Conservation (phyloP, 2,888 invertebrate genomes). For the Alsophila aescularia region DNA sequence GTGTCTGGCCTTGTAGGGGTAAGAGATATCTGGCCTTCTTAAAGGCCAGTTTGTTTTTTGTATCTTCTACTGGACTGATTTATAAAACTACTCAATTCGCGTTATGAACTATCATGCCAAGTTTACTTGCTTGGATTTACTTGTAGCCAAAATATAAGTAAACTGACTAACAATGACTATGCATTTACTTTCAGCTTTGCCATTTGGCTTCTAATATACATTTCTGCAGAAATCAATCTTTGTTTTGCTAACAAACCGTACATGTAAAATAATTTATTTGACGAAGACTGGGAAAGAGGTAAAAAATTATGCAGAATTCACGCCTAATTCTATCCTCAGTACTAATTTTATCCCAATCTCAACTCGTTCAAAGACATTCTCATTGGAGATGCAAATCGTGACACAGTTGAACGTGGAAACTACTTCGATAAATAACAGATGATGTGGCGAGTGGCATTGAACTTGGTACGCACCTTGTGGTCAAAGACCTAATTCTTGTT, state of each 20-base stretch:
- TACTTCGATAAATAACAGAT: conserved; percentile 14
- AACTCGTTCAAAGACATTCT: conserved; percentile 17
- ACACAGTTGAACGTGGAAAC: conserved; percentile 20
- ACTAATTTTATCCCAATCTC: no score
- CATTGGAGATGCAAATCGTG: conserved; percentile 23
- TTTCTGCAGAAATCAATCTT: neutral
- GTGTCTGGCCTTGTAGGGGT: neutral
- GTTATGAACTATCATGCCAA: no score
- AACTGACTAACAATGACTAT: no score
- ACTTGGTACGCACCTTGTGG: conserved; percentile 15
- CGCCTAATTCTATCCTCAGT: conserved; percentile 1
- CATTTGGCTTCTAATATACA: no score
- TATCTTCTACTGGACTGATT: neutral
- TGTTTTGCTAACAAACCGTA: neutral
- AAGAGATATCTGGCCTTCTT: neutral
- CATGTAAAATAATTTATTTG: neutral
- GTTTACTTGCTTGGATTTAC: no score
- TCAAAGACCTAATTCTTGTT: conserved; percentile 16
- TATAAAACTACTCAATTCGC: no score
- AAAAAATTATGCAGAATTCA: conserved; percentile 6
- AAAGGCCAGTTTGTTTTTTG: neutral
- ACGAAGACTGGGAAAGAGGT: neutral
- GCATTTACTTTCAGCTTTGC: no score
- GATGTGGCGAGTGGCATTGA: conserved; percentile 17
- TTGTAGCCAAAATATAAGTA: no score